phyloP scores from a whole-genome alignment of 2,888 invertebrate genomes.

The Parascotia fuliginaria region DNA sequence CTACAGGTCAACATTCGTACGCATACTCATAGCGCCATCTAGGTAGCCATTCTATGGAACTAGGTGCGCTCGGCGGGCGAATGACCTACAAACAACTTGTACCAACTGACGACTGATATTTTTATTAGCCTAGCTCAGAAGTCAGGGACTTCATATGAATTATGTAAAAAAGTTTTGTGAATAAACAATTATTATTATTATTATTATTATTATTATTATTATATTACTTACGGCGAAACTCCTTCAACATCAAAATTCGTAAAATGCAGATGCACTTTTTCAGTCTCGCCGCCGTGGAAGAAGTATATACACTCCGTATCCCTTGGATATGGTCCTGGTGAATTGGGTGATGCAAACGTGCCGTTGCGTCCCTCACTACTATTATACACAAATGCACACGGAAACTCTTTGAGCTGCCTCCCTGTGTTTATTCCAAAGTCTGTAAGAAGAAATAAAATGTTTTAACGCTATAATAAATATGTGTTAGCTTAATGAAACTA shows the following conservation, averaged over 20 bases:
- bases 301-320: slow-evolving; percentile 96
- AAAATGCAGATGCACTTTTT: slow-evolving; percentile 93
- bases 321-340: slow-evolving; percentile 95
- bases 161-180: no score
- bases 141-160: no score
- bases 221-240: slow-evolving; percentile 92
- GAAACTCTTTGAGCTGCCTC: slow-evolving; percentile 90
- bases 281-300: slow-evolving; percentile 92
- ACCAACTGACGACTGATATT: no score
- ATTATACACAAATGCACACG: slow-evolving; percentile 95
- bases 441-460: slow-evolving; percentile 63
- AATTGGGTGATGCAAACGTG: slow-evolving; percentile 95
- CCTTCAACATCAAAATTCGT: slow-evolving; percentile 98
- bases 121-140: no score
- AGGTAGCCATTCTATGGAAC: no score
- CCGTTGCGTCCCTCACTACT: slow-evolving; percentile 92
- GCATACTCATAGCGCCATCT: no score
- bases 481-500: no score
- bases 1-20: no score
- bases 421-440: slow-evolving; percentile 96
- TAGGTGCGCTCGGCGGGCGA: no score
- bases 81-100: no score
- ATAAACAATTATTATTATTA: no score
- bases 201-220: background rate
- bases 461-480: no score